Base-by-base conservation (phyloP, 2,888 invertebrate species). In the Scaptomyza reducta region DNA sequence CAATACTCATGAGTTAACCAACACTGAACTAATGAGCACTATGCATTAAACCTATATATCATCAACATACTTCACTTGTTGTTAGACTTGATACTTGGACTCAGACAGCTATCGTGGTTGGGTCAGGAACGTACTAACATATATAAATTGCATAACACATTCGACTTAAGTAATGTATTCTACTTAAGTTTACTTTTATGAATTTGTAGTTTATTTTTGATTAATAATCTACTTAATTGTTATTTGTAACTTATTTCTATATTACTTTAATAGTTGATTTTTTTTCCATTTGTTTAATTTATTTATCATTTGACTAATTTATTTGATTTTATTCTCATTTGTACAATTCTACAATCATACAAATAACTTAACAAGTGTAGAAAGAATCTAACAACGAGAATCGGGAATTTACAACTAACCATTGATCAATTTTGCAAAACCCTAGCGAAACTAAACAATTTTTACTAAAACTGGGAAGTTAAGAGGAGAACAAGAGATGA, bases 371-470 rank as follows among this genome's bases (percentile, higher is more conserved):
- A 75, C 59, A 63, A 77, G 63, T 63, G 79, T 89, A 86, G 78
- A 50, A 68, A 59, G 49, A 76, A 35, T 68, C 74, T 69, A 54
- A 77, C 49, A 44, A 14, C 22, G 62, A 74, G 67, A 62, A 56
- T 53, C 70, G 77, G 70, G 18, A 84, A 71, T 6, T 66, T 84
- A 22, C 70, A 81, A 84, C 66, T 69, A 70, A 76, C 75, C 33
- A 62, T 89, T 62, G 88, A 90, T 66, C 54, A 76, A 25, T 77
- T 81, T 85, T 90, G 89, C 78, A 85, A 84, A 77, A 51, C 58
- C 7, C 14, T 90, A 55, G 77, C 79, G 16, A 79, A 83, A 74
- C 56, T 90, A 31, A 90, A 90, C 61, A 84, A 89, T 57, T 90
- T 77, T 67, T 69, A 79, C 54, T 88, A 82, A 77, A 31, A 38